Evolutionary conservation across 64 coral and sea anemone species (phyloP), one percentile per base, ranked within the genome.

Genomic region (Actinia equina): DNA sequence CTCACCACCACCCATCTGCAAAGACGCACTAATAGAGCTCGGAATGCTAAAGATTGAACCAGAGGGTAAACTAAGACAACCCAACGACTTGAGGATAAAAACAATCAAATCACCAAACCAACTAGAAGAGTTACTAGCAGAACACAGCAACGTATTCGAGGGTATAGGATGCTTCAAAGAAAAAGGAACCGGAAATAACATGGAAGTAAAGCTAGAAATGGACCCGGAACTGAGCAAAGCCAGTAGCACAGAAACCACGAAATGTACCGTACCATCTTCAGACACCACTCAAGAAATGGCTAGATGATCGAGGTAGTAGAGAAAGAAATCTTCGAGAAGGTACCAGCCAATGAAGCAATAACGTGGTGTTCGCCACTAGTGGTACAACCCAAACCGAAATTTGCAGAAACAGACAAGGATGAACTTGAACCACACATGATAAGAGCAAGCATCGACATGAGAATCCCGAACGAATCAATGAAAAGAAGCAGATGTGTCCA

Each of bases 401-500:
- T 77, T 56, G 52, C 23, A 79, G 59, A 89, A 6, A 41, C 60
- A 44, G 59, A 93, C 53, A 93, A 57, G 59, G 77, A 89, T 45
- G 63, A 89, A 17, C 64, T 89, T 83, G 85, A 94, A 71, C 59
- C 88, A 44, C 88, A 83, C 7, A 91, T 91, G 89, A 91, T 95
- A 4, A 91, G 86, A 42, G 86, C 93, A 10, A 95, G 89, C 82
- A 95, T 94, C 2, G 89, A 94, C 82, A 94, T 88, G 93, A 56
- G 88, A 64, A 43, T 77, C 45, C 63, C 88, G 64, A 89, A 77
- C 26, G 71, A 77, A 63, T 63, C 60, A 7, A 87, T 79, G 88
- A 84, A 94, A 17, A 44, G 84, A 82, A 90, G 85, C 55, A 71
- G 85, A n/a, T 87, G 93, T 19, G 69, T 94, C 9, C 88, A 90